A percentile compares a stretch with the other conserved stretches of the same genome.
Conservation (phyloP, 1,140 invertebrate genomes). For the Kradibia gibbosae region DNA sequence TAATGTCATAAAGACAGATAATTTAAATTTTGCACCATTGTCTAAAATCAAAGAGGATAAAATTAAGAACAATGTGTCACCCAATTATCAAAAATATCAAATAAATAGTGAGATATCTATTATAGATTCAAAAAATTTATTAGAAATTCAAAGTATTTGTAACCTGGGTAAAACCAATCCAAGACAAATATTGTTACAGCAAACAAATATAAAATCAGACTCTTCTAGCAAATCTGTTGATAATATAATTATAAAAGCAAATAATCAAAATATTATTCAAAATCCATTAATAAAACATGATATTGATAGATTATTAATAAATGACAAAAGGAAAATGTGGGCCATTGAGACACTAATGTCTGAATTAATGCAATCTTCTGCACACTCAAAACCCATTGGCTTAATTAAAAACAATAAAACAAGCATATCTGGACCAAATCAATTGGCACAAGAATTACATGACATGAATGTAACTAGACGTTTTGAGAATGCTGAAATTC, state of each 20-base stretch:
- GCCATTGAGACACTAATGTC: slow-evolving; percentile 66
- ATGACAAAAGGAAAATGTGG: slow-evolving; percentile 68
- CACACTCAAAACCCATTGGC: neutral
- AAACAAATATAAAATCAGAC: slow-evolving; percentile 8
- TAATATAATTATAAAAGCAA: neutral
- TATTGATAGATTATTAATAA: slow-evolving; percentile 49
- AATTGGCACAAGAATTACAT: slow-evolving; percentile 57
- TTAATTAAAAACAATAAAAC: neutral
- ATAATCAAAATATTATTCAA: neutral
- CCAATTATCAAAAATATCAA: slow-evolving; percentile 3
- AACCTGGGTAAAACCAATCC: slow-evolving; percentile 14
- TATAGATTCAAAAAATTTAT: neutral
- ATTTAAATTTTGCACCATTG: slow-evolving; percentile 25
- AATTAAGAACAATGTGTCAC: slow-evolving; percentile 12
- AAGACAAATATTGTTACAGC: slow-evolving; percentile 24
- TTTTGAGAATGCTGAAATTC: slow-evolving; percentile 49
- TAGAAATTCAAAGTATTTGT: neutral
- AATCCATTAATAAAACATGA: neutral
- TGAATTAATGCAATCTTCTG: slow-evolving; percentile 61
- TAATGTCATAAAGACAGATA: slow-evolving; percentile 26
- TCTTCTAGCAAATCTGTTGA: neutral
- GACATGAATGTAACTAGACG: slow-evolving; percentile 54
- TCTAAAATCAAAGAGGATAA: slow-evolving; percentile 48
- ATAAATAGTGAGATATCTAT: neutral
- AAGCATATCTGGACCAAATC: slow-evolving; percentile 44